A percentile compares a stretch with the other conserved stretches of the same genome.
These are phyloP conservation scores for Regulus satrapa DNA, from an alignment of 2,113 vertebrate species.

Conservation along the genomic window DNA sequence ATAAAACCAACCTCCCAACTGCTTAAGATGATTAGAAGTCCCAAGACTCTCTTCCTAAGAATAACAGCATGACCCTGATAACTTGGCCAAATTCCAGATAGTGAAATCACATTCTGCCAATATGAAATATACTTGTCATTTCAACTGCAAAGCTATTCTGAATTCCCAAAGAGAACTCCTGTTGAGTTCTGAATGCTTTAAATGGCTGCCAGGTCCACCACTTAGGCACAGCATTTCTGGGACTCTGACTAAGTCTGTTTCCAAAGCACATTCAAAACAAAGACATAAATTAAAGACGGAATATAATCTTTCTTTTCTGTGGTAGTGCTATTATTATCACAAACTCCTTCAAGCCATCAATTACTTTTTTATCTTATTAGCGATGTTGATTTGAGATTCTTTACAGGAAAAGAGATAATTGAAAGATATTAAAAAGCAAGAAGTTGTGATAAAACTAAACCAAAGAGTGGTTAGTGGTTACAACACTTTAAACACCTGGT, in stretches of 20 bases:
- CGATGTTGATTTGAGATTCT: not conserved
- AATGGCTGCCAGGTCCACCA: not conserved
- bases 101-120: constrained; percentile 8
- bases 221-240: not conserved
- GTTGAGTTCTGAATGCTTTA: not conserved
- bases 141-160: not conserved
- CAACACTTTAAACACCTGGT: not conserved
- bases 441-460: not conserved
- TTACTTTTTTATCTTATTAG: not conserved
- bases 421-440: not conserved
- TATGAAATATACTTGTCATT: constrained; percentile 9
- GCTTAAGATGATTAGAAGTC: constrained; percentile 30
- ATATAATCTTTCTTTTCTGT: not conserved
- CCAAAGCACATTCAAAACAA: not conserved
- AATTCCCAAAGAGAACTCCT: not conserved
- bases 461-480: not conserved
- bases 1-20: not conserved
- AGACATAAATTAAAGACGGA: not conserved
- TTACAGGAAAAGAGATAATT: not conserved
- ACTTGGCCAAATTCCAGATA: not conserved
- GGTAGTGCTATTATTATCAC: not conserved
- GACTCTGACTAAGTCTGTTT: not conserved
- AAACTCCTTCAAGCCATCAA: not conserved
- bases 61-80: not conserved
- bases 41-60: not conserved